Base-by-base conservation (phyloP, 2,797 vertebrate species). In the Enteromius radiatus region DNA sequence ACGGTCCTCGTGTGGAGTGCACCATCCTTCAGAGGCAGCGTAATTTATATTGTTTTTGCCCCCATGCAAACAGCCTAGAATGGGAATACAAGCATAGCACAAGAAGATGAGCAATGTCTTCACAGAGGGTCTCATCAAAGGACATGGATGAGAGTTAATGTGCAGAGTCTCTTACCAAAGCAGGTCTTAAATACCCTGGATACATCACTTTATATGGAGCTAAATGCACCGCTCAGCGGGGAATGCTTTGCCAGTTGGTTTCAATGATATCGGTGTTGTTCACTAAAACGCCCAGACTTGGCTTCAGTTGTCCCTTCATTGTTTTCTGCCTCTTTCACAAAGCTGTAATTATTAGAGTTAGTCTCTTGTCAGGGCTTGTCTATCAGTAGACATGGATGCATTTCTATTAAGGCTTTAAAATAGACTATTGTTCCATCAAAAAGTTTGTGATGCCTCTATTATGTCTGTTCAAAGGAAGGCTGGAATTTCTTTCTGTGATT, bases 21-120 rank as follows among this genome's bases (percentile, higher is more conserved):
- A 91, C 89, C 88, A 91, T 92, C 93, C 92, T 94, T 92, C 91
- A 95, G 92, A 91, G 90, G 92, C 90, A 77, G 81, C 78, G 90
- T 93, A 93, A 94, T 93, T 95, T 95, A 95, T 93, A 93, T 92
- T 92, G 92, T 94, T 95, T 94, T 94, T 93, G 93, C 92, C 93
- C 93, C 89, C 90, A 91, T 93, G 92, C 92, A 93, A 94, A 93
- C 90, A 90, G 87, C 90, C 83, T 87, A 70, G 83, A 91, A 87
- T 91, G 90, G 76, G 87, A 91, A 92, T 93, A 91, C 89, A 93
- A 92, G 88, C 88, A 91, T 81, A 81, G 76, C 71, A 77, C 64
- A 83, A 47, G 68, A 61, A 77, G 76, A 86, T 78, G 83, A 86
- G 64, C 76, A 36, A 76, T 67, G 68, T 38, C 74, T 71, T 64